Percentiles rank a stretch among this genome's conserved stretches.
Evolutionary conservation across 1,140 invertebrate species (phyloP).

Genomic region (Cydia pomonella): DNA sequence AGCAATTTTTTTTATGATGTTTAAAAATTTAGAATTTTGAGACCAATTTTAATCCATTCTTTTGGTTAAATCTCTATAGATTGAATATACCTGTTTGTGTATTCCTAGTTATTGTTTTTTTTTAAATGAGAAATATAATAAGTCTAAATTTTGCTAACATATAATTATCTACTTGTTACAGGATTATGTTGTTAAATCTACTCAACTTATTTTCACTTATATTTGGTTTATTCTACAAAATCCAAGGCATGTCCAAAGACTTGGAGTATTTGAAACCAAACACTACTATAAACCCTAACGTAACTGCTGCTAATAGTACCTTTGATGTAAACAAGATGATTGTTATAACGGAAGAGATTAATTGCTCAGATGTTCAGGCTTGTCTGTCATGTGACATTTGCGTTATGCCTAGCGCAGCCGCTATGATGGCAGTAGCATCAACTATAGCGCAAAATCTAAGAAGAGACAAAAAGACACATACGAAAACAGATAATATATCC

Average conservation of each 20-base stretch:
- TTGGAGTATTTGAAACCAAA: slow-evolving; percentile 78
- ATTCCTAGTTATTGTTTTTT: background rate
- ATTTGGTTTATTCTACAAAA: slow-evolving; percentile 96
- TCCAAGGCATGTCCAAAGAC: slow-evolving; percentile 86
- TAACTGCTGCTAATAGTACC: background rate
- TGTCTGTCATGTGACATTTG: background rate
- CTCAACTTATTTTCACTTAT: slow-evolving; percentile 97
- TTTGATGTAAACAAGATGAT: background rate
- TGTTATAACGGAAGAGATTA: background rate
- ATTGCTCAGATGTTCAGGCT: background rate
- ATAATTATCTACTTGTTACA: slow-evolving; percentile 74
- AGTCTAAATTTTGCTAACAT: too few species aligned
- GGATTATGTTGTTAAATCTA: slow-evolving; percentile 97
- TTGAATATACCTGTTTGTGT: too few species aligned
- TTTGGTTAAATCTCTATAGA: too few species aligned
- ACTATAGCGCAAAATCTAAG: background rate
- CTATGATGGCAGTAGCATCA: background rate
- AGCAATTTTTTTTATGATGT: too few species aligned
- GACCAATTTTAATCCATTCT: too few species aligned
- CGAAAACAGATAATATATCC: background rate
- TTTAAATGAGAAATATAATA: background rate
- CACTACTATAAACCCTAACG: slow-evolving; percentile 53
- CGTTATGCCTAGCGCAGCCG: background rate
- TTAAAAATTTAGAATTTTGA: too few species aligned
- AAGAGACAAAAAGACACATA: background rate